phyloP scores from a whole-genome alignment of 2,113 vertebrate species.

The Aphyosemion australe region DNA sequence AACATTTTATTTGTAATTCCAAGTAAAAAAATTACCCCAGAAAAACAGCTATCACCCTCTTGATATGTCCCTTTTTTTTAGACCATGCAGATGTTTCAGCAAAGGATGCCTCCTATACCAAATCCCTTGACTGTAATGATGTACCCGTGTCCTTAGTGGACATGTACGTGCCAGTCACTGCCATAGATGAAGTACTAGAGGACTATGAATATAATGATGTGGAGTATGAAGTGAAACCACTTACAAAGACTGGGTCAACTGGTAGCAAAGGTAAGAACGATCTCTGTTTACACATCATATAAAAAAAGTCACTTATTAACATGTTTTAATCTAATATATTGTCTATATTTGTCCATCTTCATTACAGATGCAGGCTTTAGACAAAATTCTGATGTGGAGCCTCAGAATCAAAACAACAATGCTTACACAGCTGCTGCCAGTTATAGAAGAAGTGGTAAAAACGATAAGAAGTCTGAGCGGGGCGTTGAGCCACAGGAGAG shows the following conservation, averaged over 20 bases:
- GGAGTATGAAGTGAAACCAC: constrained; percentile 45
- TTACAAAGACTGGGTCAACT: constrained; percentile 20
- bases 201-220: constrained; percentile 38
- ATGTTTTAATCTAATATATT: constrained; percentile 1
- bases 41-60: too few relatives aligned
- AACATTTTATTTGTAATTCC: too few relatives aligned
- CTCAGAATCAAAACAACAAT: constrained; percentile 83
- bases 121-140: constrained; percentile 40
- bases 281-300: background rate
- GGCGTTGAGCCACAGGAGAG: constrained; percentile 7
- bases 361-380: constrained; percentile 34
- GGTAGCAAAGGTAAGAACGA: constrained; percentile 45
- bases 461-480: constrained; percentile 33
- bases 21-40: too few relatives aligned
- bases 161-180: constrained; percentile 89
- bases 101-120: constrained; percentile 47
- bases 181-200: constrained; percentile 87
- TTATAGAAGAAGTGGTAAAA: constrained; percentile 34
- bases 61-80: constrained; percentile 17
- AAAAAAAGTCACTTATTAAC: background rate
- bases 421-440: constrained; percentile 67
- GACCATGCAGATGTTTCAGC: constrained; percentile 24
- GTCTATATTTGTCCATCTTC: background rate
- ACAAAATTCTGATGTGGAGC: constrained; percentile 28
- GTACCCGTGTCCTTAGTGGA: constrained; percentile 63